Evolutionary conservation across 2,113 vertebrate genomes (phyloP).

Genomic region (Macrotis lagotis): DNA sequence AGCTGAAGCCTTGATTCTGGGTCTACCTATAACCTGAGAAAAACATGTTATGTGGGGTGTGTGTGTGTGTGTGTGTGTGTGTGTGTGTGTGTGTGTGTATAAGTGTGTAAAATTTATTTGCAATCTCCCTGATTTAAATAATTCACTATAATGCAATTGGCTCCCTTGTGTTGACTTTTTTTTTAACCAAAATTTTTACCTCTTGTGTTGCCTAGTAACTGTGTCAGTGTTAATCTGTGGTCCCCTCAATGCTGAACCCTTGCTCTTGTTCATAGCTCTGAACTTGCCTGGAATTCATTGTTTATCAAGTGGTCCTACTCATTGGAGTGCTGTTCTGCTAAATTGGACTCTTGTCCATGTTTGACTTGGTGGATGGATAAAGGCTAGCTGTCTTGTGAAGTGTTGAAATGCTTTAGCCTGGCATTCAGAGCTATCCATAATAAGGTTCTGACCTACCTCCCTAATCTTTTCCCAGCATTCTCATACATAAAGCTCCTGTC

Average conservation of each 20-base stretch:
- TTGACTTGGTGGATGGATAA: not conserved
- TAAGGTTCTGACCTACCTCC: not conserved
- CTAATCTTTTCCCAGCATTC: not conserved
- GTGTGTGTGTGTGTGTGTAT: not conserved
- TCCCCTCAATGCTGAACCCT: fast-evolving
- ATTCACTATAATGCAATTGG: not conserved
- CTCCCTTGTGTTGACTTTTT: not conserved
- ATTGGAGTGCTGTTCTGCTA: not conserved
- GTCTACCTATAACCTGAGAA: not conserved
- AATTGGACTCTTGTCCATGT: fast-evolving
- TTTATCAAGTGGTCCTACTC: not conserved
- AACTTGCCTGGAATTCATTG: fast-evolving
- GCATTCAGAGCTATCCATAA: not conserved
- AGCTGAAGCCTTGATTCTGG: not conserved
- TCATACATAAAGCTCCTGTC: not conserved
- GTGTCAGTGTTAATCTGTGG: not conserved
- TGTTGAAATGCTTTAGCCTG: not conserved
- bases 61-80: no score
- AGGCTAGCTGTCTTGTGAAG: not conserved
- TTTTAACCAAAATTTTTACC: not conserved
- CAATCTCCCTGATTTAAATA: not conserved
- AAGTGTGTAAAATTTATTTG: not conserved
- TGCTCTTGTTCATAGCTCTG: not conserved
- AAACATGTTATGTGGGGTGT: no score
- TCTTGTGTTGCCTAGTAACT: not conserved